Base-by-base conservation (phyloP, 2,113 vertebrate genomes). In the Alaudala cheleensis region DNA sequence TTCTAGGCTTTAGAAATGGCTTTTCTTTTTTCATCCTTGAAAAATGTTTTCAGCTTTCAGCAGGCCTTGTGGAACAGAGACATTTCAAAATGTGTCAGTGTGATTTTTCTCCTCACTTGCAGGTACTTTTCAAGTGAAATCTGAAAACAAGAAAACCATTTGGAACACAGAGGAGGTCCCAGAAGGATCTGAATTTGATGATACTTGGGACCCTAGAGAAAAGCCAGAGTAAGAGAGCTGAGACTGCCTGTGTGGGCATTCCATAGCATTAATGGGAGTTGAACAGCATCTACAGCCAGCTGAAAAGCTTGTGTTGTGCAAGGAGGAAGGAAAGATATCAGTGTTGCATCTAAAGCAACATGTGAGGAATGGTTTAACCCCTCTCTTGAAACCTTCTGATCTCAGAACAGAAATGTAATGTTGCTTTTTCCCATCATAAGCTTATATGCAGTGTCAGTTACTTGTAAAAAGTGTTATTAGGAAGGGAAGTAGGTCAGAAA, bases 201-300 rank as follows among this genome's bases (percentile, higher is more conserved):
- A 99, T 57, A 71, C 96, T 23, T 95, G 96, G 91, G 99, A 99
- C 89, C 86, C 89, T 28, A 98, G 99, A 73, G 98, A 99, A 42
- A 97, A 98, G 82, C 99, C 99, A 49, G 98, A 99, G 99, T 99
- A 98, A 98, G 98, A 97, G 56, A 91, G 73, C 65, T 79, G 85
- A 66, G 24, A 47, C 66, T 94, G 39, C 80, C 39, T 81, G 65
- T 66, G n/a, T 51, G 56, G 74, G 61, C 56, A 92, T 95, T 92
- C 76, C 50, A 25, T 26, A 25, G 39, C 50, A 61, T 53, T 86
- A 64, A 67, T 91, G 78, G 69, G 53, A 94, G 70, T 72, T 81
- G 71, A 90, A 82, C 86, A 93, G 82, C 67, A 64, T 51, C 72
- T 61, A 4, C 14, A 65, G 54, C 24, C 56, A 37, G 45, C 25